Base-by-base conservation (phyloP, 2,888 invertebrate genomes). In the Unio pictorum region DNA sequence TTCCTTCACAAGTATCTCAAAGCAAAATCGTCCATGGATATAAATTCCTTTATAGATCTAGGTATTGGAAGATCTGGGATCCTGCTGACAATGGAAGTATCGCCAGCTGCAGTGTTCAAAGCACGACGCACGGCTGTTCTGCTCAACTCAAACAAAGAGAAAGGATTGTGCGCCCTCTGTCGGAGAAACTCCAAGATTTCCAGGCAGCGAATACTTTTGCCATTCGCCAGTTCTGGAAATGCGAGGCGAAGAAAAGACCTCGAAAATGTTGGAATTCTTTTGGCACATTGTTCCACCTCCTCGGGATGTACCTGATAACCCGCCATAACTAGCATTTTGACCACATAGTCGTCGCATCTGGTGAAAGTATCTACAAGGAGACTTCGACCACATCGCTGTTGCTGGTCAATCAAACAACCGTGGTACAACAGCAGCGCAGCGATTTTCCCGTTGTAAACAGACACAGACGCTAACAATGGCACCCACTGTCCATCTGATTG, bases 401-500 rank as follows among this genome's bases (percentile, higher is more conserved):
- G 70, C 26, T 74, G 72, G 11, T 81, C 82, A 54, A 84, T 74
- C 15, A 76, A 72, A 69, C 86, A 85, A 7, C 87, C 87, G 64
- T 85, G 82, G 60, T 81, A 83, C 20, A 87, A 75, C 18, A 87
- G 76, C 26, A 84, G 71, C 1, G 82, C 79, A 6, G 85, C 84
- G 20, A 86, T 79, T 58, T 78, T 79, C 45, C 82, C 85, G 71
- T 83, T 84, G 67, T 80, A 84, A 30, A 85, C 81, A 34, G 84
- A 80, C 34, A 87, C 81, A 30, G 81, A 74, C 6, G 84, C 83
- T 26, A 83, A 80, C 20, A 87, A 67, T 0, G 85, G 86, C 4
- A 84, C 80, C 85, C 85, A 86, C 67, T 86, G 85, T 8, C 83
- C 84, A 61, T 87, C 87, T 26, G 82, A 77, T 45, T 81, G 77